phyloP scores from a whole-genome alignment of 2,888 invertebrate genomes.

The Meiosimyza decipiens region DNA sequence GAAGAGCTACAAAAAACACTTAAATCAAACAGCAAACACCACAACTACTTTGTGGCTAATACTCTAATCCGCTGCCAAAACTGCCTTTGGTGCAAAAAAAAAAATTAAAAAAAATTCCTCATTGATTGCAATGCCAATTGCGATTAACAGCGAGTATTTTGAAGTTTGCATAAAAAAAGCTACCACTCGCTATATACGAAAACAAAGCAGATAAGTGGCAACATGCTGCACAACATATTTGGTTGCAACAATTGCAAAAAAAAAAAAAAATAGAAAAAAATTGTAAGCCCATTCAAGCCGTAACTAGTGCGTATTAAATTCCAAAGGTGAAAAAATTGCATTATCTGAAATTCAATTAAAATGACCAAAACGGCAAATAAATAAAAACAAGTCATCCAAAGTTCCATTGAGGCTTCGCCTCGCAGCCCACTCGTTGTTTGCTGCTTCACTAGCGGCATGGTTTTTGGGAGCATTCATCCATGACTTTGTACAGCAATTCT shows the following conservation, averaged over 20 bases:
- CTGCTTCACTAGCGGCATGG: too few relatives aligned
- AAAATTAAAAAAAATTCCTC: conserved; percentile 36
- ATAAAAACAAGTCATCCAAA: not conserved
- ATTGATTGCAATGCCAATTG: conserved; percentile 43
- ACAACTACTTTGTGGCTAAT: conserved; percentile 26
- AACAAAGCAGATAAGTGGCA: conserved; percentile 40
- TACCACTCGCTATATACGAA: not conserved
- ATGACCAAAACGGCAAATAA: not conserved
- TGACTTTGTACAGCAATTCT: conserved; percentile 1
- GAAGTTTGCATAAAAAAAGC: conserved; percentile 4
- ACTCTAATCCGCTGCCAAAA: not conserved
- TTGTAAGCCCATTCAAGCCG: not conserved
- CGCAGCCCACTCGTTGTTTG: not conserved
- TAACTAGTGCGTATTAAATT: conserved; percentile 16
- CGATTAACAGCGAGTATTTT: conserved; percentile 39
- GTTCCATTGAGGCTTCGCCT: conserved; percentile 1
- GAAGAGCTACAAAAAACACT: too few relatives aligned
- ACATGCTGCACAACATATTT: conserved; percentile 12
- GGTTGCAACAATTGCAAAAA: not conserved
- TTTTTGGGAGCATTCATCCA: conserved; percentile 13
- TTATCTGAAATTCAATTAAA: conserved; percentile 5
- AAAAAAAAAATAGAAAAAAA: not conserved
- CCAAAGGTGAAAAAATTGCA: not conserved
- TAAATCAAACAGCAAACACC: conserved; percentile 13
- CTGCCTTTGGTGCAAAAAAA: not conserved